phyloP scores from a whole-genome alignment of 2,888 invertebrate species.

The Drosophila nr. perissopoda region DNA sequence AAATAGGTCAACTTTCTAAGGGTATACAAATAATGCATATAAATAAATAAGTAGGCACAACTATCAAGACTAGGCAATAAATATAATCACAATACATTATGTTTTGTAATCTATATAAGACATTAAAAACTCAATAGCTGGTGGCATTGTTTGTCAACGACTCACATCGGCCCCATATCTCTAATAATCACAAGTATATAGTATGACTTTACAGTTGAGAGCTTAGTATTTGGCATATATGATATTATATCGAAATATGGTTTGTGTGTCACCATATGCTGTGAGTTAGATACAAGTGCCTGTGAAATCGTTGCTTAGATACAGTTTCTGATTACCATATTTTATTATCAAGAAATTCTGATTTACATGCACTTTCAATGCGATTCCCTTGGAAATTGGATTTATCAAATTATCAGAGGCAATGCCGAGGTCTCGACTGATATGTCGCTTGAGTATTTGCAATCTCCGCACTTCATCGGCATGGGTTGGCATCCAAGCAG shows the following conservation, averaged over 20 bases:
- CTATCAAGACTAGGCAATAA: constrained; percentile 1
- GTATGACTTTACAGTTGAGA: constrained; percentile 11
- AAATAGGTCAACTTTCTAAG: not conserved
- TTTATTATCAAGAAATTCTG: not conserved
- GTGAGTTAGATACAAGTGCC: not conserved
- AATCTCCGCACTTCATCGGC: constrained; percentile 53
- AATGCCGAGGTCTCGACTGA: constrained; percentile 8
- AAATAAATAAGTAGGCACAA: constrained; percentile 14
- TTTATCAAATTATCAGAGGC: constrained; percentile 24
- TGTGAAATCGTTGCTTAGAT: not conserved
- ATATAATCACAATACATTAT: constrained; percentile 21
- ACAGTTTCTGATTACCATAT: constrained; percentile 2
- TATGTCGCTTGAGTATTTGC: constrained; percentile 35
- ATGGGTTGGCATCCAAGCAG: constrained; percentile 10
- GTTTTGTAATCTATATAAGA: constrained; percentile 27
- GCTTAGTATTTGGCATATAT: constrained; percentile 16
- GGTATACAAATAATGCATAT: not conserved
- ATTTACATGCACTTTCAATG: constrained; percentile 3
- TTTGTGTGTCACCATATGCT: constrained; percentile 9
- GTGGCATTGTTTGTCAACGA: constrained; percentile 32
- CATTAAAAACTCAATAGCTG: constrained; percentile 19
- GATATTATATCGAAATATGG: not conserved
- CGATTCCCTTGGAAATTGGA: constrained; percentile 20
- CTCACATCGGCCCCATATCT: constrained; percentile 16
- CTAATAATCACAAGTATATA: constrained; percentile 5